A percentile compares a stretch with the other conserved stretches of the same genome.
Evolutionary conservation across 2,113 vertebrate genomes (phyloP).

Genomic region (Canis aureus): DNA sequence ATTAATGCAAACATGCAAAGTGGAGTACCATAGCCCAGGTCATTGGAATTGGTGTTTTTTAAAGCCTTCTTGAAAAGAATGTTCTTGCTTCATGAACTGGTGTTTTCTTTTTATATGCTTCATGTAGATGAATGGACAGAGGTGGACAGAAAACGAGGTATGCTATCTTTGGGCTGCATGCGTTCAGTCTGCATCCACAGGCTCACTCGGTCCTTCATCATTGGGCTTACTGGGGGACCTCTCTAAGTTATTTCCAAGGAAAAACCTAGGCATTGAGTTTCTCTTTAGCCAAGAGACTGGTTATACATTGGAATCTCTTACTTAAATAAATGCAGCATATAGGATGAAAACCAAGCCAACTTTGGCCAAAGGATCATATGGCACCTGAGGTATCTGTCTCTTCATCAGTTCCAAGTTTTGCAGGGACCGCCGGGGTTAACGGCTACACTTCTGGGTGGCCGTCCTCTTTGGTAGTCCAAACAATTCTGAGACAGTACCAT

Average conservation of each 20-base stretch:
- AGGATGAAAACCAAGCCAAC: not conserved
- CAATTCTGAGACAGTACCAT: not conserved
- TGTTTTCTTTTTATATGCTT: slow-evolving; percentile 91
- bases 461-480: not conserved
- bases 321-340: not conserved
- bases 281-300: not conserved
- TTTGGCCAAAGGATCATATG: not conserved
- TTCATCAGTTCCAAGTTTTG: not conserved
- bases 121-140: slow-evolving; percentile 97
- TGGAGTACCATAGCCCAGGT: not conserved
- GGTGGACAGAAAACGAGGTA: slow-evolving; percentile 98
- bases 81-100: slow-evolving; percentile 86
- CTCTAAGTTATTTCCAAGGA: not conserved
- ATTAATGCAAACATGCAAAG: slow-evolving; percentile 45
- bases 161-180: slow-evolving; percentile 87
- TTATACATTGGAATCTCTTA: slow-evolving; percentile 17
- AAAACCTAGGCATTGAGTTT: slow-evolving; percentile 43
- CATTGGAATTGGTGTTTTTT: slow-evolving; percentile 73
- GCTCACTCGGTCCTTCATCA: slow-evolving; percentile 65
- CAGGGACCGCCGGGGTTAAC: not conserved
- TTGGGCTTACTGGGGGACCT: slow-evolving; percentile 13
- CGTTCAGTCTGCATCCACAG: slow-evolving; percentile 77
- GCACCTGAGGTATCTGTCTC: not conserved
- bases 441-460: not conserved
- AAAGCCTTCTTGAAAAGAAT: slow-evolving; percentile 77